Percentiles rank a stretch among this genome's conserved stretches.
phyloP scores from a whole-genome alignment of 1,140 invertebrate species.

The Procambarus virginalis region DNA sequence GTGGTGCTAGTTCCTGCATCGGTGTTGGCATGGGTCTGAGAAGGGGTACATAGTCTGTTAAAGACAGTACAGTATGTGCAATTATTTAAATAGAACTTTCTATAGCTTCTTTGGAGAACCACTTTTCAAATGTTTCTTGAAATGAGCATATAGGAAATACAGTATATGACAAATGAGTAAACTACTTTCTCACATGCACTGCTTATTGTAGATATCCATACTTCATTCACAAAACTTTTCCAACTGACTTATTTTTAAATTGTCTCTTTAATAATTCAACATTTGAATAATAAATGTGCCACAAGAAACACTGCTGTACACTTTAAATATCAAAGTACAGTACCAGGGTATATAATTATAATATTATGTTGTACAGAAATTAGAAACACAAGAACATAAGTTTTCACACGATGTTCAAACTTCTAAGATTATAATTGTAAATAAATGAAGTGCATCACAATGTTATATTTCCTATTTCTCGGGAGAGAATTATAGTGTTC shows the following conservation, averaged over 20 bases:
- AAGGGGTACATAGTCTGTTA: slow-evolving; percentile 3
- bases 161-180: not conserved
- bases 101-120: not conserved
- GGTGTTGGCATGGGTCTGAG: not conserved
- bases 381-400: too few relatives aligned
- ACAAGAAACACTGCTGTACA: not conserved
- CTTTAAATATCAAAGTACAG: not conserved
- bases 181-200: too few relatives aligned
- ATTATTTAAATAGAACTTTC: not conserved
- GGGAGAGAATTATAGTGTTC: too few relatives aligned
- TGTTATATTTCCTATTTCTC: too few relatives aligned
- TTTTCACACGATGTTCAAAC: too few relatives aligned
- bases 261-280: not conserved
- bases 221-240: not conserved
- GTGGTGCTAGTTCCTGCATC: not conserved
- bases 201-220: too few relatives aligned
- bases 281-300: not conserved
- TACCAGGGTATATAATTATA: too few relatives aligned
- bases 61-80: slow-evolving; percentile 10
- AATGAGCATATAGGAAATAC: too few relatives aligned
- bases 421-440: too few relatives aligned
- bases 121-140: not conserved
- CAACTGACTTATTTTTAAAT: not conserved
- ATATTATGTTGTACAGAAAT: too few relatives aligned
- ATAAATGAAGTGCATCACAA: too few relatives aligned